Evolutionary conservation across 2,797 vertebrate species (phyloP).

Genomic region (Anisognathus igniventris): DNA sequence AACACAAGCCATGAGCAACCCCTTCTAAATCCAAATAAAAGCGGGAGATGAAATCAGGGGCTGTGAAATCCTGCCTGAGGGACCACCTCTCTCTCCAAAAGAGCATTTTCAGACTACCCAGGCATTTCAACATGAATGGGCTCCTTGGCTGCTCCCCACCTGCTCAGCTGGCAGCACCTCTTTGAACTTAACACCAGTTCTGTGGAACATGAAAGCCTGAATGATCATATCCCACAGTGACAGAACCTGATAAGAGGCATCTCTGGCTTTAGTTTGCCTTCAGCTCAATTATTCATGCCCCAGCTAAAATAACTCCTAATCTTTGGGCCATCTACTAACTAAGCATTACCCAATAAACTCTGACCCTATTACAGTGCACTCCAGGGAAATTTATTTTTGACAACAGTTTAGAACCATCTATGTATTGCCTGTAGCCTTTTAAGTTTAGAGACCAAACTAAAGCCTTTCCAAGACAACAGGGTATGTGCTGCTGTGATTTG

Average conservation of each 20-base stretch:
- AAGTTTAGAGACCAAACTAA: background rate
- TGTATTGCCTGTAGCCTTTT: background rate
- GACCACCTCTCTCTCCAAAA: background rate
- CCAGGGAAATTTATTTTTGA: conserved; percentile 14
- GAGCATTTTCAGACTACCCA: background rate
- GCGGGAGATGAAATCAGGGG: background rate
- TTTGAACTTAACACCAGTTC: background rate
- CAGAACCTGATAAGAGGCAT: background rate
- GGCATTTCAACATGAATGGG: background rate
- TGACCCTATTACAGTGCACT: background rate
- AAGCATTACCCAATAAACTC: conserved; percentile 33
- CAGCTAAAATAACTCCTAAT: conserved; percentile 16
- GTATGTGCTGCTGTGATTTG: background rate
- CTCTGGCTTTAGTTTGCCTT: background rate
- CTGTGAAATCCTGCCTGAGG: background rate
- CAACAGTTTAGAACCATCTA: background rate
- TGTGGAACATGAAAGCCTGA: background rate
- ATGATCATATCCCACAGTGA: background rate
- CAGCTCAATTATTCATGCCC: background rate
- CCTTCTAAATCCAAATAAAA: background rate
- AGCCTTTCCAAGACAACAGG: background rate
- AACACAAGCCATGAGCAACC: background rate
- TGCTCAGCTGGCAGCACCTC: background rate
- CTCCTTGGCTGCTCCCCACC: background rate
- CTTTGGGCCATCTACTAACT: background rate